Percentiles rank a stretch among this genome's conserved stretches.
Conservation (phyloP, 2,888 invertebrate genomes). For the Suillia variegata region DNA sequence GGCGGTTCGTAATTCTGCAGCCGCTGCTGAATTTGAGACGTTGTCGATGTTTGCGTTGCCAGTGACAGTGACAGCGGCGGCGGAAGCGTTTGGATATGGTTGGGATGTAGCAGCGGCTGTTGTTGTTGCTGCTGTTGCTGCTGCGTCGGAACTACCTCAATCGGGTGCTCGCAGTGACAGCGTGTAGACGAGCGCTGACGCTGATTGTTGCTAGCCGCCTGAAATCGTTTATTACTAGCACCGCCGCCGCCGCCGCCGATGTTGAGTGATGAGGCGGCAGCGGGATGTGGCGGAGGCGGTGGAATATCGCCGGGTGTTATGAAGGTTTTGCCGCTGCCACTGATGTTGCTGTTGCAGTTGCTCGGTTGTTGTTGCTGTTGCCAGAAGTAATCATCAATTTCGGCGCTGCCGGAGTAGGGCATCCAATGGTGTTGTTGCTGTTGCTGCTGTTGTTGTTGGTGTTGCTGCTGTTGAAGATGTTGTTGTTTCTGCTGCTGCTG, state of each 20-base stretch:
- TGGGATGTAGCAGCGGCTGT: conserved; percentile 9
- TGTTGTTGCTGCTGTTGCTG: conserved; percentile 5
- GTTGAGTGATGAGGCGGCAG: conserved; percentile 45
- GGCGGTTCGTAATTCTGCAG: conserved; percentile 1
- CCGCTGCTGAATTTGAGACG: too few species aligned
- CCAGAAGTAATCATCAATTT: conserved; percentile 47
- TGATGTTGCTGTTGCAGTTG: conserved; percentile 2
- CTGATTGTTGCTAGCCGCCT: not conserved
- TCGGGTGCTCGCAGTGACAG: conserved; percentile 46
- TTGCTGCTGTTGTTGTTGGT: conserved; percentile 31
- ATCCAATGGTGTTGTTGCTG: not conserved
- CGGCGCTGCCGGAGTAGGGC: conserved; percentile 17
- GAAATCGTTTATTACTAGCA: not conserved
- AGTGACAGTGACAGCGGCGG: too few species aligned
- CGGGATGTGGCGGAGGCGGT: conserved; percentile 50
- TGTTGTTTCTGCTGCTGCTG: conserved; percentile 31
- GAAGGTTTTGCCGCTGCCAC: conserved; percentile 42
- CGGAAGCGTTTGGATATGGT: too few species aligned
- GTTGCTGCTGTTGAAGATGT: conserved; percentile 27
- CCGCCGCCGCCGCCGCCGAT: not conserved
- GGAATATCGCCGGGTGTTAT: conserved; percentile 55
- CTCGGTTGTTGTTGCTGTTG: conserved; percentile 28
- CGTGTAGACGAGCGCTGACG: conserved; percentile 18
- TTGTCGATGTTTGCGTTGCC: too few species aligned
- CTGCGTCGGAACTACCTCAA: conserved; percentile 35